Base-by-base conservation (phyloP, 2,797 vertebrate species). In the Darevskia mixta region DNA sequence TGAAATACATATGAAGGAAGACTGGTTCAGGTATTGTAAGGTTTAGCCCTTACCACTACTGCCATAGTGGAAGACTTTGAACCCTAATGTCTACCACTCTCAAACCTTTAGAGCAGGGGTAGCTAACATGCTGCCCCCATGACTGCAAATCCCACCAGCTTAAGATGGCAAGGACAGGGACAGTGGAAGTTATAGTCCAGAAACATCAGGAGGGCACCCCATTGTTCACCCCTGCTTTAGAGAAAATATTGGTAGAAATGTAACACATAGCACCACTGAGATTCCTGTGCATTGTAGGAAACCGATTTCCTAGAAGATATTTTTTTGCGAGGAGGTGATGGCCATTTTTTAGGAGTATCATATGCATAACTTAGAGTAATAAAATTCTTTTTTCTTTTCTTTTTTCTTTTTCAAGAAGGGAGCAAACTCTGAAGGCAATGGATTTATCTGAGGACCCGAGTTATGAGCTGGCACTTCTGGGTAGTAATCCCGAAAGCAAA, bases 401-500 rank as follows among this genome's bases (percentile, higher is more conserved):
- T 3, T 35, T 91, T 92, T 55, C 7, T 10, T 61, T 18, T 17
- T 91, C 78, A n/a, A 3, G 92, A 79, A 67, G 87, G 86, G 90
- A 90, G 45, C 67, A 27, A 83, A 25, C 27, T 1, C 64, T 55
- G 38, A 90, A 92, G 84, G 82, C 85, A 27, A 38, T 80, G 88
- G 78, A 79, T 93, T 89, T 80, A 75, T 91, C 89, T 77, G 38
- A 72, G 69, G 86, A 72, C 87, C 13, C 58, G 61, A 80, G 64
- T 95, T 94, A 61, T 0, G 20, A 90, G 86, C 90, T 87, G 80
- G 80, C 87, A 23, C 64, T 92, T 87, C 84, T 89, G 89, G 84
- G 29, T 1, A 4, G 79, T 82, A 81, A 84, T 75, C 83, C 91
- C 87, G 82, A 93, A 95, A 95, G 87, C 88, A 94, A 94, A 92